A percentile compares a stretch with the other conserved stretches of the same genome.
These are phyloP conservation scores for Reinhardtius hippoglossoides DNA, from an alignment of 2,113 vertebrate species.

Conservation along the genomic window DNA sequence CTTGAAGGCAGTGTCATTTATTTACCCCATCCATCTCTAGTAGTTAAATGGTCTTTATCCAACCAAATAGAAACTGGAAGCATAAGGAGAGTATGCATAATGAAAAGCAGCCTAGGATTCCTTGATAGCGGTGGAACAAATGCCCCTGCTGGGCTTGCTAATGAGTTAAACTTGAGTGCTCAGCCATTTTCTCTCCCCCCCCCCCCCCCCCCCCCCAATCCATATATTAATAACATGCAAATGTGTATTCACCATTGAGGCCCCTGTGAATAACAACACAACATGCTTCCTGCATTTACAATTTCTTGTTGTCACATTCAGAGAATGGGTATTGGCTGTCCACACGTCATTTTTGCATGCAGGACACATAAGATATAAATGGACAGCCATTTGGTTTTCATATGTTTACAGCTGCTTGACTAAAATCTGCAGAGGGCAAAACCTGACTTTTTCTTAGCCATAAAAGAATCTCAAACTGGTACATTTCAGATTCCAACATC, in stretches of 20 bases:
- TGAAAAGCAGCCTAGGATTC: constrained; percentile 64
- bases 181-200: constrained; percentile 55
- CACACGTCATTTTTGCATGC: constrained; percentile 24
- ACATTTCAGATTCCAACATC: not conserved
- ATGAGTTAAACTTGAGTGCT: constrained; percentile 75
- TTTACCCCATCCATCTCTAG: constrained; percentile 24
- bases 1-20: constrained; percentile 45
- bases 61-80: constrained; percentile 61
- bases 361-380: not conserved
- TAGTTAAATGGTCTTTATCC: constrained; percentile 67
- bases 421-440: not conserved
- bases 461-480: not conserved
- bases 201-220: too few relatives aligned
- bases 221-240: constrained; percentile 78
- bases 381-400: constrained; percentile 1
- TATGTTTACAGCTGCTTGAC: not conserved
- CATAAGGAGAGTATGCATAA: constrained; percentile 59
- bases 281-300: constrained; percentile 41
- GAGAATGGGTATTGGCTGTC: constrained; percentile 31
- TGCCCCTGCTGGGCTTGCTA: constrained; percentile 69
- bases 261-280: constrained; percentile 46
- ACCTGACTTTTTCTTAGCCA: constrained; percentile 2
- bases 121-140: constrained; percentile 68
- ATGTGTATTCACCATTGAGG: constrained; percentile 42
- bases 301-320: constrained; percentile 53